Evolutionary conservation across 1,140 invertebrate genomes (phyloP).

Genomic region (Temnothorax longispinosus): DNA sequence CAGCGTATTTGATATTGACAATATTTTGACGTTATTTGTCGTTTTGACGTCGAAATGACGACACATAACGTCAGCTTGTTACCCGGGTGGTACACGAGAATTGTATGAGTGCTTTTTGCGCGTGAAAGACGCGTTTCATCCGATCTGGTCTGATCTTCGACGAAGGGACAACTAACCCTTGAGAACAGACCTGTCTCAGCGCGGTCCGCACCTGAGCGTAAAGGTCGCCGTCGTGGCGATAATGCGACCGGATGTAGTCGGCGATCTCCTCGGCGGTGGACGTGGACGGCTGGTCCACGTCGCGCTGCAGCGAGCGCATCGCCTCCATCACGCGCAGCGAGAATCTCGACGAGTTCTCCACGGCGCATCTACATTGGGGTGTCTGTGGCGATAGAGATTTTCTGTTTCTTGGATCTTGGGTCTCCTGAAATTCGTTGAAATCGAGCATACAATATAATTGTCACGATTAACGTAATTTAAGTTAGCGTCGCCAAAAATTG

Average conservation of each 20-base stretch:
- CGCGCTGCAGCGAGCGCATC: constrained; percentile 67
- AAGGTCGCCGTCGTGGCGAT: constrained; percentile 74
- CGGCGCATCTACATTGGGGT: constrained; percentile 21
- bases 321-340: constrained; percentile 77
- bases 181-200: constrained; percentile 70
- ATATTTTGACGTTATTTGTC: too few relatives aligned
- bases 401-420: neutral
- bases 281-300: constrained; percentile 23
- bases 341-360: constrained; percentile 71
- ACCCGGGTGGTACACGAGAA: neutral
- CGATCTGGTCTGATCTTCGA: neutral
- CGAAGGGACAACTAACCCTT: constrained; percentile 73
- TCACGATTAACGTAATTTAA: neutral
- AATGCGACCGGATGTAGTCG: constrained; percentile 70
- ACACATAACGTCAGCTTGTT: too few relatives aligned
- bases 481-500: neutral
- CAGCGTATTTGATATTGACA: too few relatives aligned
- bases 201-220: constrained; percentile 76
- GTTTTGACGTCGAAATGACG: too few relatives aligned
- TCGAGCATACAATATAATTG: neutral
- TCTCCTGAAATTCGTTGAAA: neutral
- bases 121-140: constrained; percentile 58
- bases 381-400: constrained; percentile 17
- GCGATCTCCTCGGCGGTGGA: constrained; percentile 70
- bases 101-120: constrained; percentile 6